Conservation (phyloP, 2,888 invertebrate species). For the Harpalus rubripes region DNA sequence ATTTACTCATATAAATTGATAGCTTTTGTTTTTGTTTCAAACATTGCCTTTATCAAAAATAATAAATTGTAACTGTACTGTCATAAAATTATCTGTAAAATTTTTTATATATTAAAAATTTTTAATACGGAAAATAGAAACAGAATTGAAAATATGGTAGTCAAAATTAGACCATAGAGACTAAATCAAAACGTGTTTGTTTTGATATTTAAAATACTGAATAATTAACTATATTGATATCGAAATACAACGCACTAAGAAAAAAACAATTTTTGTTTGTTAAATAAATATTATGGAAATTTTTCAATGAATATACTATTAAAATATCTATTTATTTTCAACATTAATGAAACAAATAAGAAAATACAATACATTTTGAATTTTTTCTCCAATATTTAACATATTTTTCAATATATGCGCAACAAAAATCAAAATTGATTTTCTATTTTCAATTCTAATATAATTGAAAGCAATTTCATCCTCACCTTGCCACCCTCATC, state of each 20-base stretch:
- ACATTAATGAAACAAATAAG: neutral
- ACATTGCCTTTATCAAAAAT: too few species aligned
- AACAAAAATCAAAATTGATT: neutral
- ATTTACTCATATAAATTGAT: too few species aligned
- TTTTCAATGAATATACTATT: neutral
- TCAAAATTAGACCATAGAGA: neutral
- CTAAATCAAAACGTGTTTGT: too few species aligned
- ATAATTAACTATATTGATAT: conserved; percentile 3
- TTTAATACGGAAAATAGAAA: neutral
- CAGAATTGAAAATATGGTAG: neutral
- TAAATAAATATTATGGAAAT: neutral
- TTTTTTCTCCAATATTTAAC: too few species aligned
- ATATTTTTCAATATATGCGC: too few species aligned
- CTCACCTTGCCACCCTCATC: neutral
- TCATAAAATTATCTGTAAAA: too few species aligned
- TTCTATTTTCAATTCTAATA: neutral
- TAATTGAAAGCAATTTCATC: neutral
- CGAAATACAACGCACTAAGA: conserved; percentile 4
- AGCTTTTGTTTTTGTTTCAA: too few species aligned
- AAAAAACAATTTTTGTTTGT: neutral
- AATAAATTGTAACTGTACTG: too few species aligned
- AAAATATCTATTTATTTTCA: neutral
- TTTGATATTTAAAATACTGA: neutral
- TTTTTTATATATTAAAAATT: too few species aligned
- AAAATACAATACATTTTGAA: too few species aligned